Conservation (phyloP, 2,888 invertebrate species). For the Catocala sponsa region DNA sequence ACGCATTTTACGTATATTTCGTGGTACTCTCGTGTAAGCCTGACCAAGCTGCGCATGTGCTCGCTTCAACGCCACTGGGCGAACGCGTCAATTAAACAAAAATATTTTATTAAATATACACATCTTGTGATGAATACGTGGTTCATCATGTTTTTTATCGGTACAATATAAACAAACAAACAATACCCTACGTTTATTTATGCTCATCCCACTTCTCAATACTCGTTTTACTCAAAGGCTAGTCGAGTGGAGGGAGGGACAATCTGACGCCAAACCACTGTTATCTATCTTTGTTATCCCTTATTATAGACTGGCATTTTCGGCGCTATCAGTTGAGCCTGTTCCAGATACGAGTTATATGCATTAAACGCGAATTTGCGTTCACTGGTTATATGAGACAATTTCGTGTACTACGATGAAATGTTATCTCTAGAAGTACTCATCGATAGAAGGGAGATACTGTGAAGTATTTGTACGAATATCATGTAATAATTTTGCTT, state of each 20-base stretch:
- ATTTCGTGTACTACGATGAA: constrained; percentile 1
- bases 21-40: no score
- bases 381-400: not conserved
- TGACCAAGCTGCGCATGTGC: no score
- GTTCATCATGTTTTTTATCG: not conserved
- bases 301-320: constrained; percentile 35
- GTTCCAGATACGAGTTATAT: constrained; percentile 28
- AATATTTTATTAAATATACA: no score
- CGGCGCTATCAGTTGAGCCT: constrained; percentile 23
- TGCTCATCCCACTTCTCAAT: constrained; percentile 4
- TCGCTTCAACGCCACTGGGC: no score
- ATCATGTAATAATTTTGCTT: not conserved
- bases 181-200: constrained; percentile 9
- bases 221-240: constrained; percentile 22
- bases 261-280: constrained; percentile 36
- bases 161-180: constrained; percentile 1
- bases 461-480: no score
- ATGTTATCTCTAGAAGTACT: not conserved
- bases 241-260: constrained; percentile 18
- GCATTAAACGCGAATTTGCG: not conserved
- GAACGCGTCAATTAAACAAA: no score
- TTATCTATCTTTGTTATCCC: constrained; percentile 43
- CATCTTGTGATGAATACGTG: no score
- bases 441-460: not conserved
- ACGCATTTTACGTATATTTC: no score